These are phyloP conservation scores for Macroteleia sp. DNA, from an alignment of 2,888 invertebrate genomes.

Conservation along the genomic window DNA sequence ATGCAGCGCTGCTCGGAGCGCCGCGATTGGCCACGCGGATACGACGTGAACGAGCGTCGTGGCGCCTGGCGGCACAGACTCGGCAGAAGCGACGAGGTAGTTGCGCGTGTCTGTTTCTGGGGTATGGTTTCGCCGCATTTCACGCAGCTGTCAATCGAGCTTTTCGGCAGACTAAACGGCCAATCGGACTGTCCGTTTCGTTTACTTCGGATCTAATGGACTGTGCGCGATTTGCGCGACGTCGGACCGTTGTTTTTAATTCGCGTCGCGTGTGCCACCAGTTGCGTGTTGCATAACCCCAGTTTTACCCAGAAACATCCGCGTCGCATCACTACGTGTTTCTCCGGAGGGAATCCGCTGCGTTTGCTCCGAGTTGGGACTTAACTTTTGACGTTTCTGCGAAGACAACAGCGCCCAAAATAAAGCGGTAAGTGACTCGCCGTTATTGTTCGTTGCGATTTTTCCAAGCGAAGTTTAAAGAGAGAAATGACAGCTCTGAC, in stretches of 20 bases:
- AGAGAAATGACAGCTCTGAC: no score
- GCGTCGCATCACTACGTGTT: conserved; percentile 42
- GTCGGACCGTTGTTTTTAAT: conserved; percentile 38
- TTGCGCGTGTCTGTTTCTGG: conserved; percentile 71
- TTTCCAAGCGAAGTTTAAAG: no score
- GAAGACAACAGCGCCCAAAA: no score
- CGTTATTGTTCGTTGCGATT: no score
- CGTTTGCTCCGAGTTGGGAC: no score
- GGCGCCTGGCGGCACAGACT: conserved; percentile 31
- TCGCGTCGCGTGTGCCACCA: conserved; percentile 76
- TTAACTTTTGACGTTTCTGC: no score
- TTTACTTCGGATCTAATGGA: not conserved
- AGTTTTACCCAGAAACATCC: conserved; percentile 65
- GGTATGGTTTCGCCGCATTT: conserved; percentile 68
- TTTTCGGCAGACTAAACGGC: conserved; percentile 9
- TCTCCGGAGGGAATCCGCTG: not conserved
- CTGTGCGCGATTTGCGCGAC: conserved; percentile 5
- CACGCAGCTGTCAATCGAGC: conserved; percentile 64
- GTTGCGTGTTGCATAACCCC: conserved; percentile 81
- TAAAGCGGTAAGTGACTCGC: no score
- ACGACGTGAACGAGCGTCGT: conserved; percentile 24
- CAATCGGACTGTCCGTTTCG: conserved; percentile 13
- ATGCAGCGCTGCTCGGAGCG: conserved; percentile 31
- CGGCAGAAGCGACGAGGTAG: conserved; percentile 70
- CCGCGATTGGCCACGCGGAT: conserved; percentile 35